Evolutionary conservation across 2,888 invertebrate species (phyloP).

Genomic region (Protodeltote pygarga): DNA sequence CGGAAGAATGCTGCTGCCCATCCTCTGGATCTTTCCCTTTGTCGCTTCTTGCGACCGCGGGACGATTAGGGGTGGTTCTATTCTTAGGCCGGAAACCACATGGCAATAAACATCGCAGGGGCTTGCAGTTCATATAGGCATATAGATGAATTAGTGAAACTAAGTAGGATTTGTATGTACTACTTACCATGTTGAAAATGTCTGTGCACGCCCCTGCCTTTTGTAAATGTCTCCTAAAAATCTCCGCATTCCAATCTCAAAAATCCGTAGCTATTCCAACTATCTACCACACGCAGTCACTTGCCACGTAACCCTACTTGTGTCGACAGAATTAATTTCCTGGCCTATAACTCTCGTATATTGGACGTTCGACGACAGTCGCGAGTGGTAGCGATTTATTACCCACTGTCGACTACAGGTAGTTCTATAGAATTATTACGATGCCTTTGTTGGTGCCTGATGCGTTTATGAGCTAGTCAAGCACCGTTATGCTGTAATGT

Average conservation of each 20-base stretch:
- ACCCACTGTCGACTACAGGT: conserved; percentile 77
- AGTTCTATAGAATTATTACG: conserved; percentile 47
- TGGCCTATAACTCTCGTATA: conserved; percentile 85
- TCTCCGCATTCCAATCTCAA: conserved; percentile 7
- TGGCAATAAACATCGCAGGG: too few species aligned
- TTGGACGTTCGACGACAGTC: conserved; percentile 81
- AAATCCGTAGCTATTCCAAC: conserved; percentile 42
- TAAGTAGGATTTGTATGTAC: too few species aligned
- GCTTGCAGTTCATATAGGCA: too few species aligned
- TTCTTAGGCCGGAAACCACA: too few species aligned
- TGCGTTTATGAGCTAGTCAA: neutral
- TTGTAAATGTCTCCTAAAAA: neutral
- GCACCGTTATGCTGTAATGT: conserved; percentile 24
- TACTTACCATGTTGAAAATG: too few species aligned
- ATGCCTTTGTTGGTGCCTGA: conserved; percentile 19
- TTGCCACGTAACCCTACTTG: conserved; percentile 77
- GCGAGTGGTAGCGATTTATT: conserved; percentile 81
- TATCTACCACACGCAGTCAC: conserved; percentile 47
- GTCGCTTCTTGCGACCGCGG: too few species aligned
- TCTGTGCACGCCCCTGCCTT: too few species aligned
- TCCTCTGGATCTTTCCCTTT: too few species aligned
- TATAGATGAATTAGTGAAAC: too few species aligned
- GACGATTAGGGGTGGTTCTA: too few species aligned
- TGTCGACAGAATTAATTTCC: conserved; percentile 85
- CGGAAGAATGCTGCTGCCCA: too few species aligned